Percentiles rank a stretch among this genome's conserved stretches.
phyloP scores from a whole-genome alignment of 1,140 invertebrate species.

The Pristionchus pacificus region DNA sequence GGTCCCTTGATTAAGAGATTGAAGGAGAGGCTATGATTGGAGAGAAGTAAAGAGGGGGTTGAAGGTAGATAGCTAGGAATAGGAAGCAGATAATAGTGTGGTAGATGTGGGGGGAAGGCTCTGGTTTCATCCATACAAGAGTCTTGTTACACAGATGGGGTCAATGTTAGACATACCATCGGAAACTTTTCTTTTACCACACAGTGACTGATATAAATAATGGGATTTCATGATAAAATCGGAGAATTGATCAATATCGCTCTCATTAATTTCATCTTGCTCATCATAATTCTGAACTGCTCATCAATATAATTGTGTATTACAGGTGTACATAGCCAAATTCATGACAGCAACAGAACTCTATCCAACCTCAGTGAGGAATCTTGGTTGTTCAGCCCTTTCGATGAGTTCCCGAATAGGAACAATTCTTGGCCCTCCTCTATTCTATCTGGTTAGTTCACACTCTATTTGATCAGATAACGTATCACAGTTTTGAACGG shows the following conservation, averaged over 20 bases:
- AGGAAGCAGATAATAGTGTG: too few relatives aligned
- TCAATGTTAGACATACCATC: too few relatives aligned
- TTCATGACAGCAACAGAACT: conserved; percentile 27
- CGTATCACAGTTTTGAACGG: not conserved
- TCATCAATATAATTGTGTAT: not conserved
- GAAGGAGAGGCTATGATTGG: too few relatives aligned
- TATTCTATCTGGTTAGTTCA: conserved; percentile 32
- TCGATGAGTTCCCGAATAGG: conserved; percentile 31
- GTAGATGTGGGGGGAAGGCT: too few relatives aligned
- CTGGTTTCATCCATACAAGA: too few relatives aligned
- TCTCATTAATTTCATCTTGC: not conserved
- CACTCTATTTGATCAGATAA: not conserved
- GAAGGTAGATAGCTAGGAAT: too few relatives aligned
- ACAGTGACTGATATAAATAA: too few relatives aligned
- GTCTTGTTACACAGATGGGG: too few relatives aligned
- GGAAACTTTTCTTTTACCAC: too few relatives aligned
- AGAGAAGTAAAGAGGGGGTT: too few relatives aligned
- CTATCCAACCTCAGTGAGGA: conserved; percentile 32
- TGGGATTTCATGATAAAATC: conserved; percentile 15
- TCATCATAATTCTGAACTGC: too few relatives aligned
- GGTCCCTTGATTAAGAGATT: too few relatives aligned
- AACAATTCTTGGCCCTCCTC: conserved; percentile 22
- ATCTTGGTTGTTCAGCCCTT: conserved; percentile 26
- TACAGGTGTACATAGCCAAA: conserved; percentile 36
- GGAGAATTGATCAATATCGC: not conserved